Conservation (phyloP, 2,113 vertebrate genomes). For the Petrocephalus microphthalmus region DNA sequence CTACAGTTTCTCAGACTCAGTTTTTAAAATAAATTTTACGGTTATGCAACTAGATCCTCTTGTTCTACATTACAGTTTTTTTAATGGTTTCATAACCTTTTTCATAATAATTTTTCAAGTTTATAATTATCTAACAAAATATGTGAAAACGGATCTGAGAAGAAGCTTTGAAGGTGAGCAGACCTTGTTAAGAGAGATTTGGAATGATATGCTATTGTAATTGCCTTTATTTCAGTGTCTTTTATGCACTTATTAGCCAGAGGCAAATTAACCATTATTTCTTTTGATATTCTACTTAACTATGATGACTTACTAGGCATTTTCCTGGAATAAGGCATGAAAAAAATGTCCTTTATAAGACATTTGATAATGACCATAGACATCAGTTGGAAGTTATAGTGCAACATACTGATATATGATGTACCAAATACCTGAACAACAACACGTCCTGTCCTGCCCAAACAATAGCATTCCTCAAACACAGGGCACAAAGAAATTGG, state of each 20-base stretch:
- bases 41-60: not conserved
- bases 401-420: constrained; percentile 31
- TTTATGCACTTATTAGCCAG: constrained; percentile 21
- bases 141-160: not conserved
- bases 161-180: not conserved
- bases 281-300: constrained; percentile 27
- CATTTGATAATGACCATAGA: constrained; percentile 37
- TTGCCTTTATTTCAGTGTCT: constrained; percentile 20
- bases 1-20: not conserved
- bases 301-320: constrained; percentile 45
- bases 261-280: constrained; percentile 46
- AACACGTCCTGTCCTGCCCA: not conserved
- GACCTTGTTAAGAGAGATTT: not conserved
- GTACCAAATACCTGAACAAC: constrained; percentile 41
- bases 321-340: constrained; percentile 39
- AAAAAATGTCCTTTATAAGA: constrained; percentile 34
- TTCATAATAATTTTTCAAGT: not conserved
- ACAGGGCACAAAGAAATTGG: not conserved
- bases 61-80: not conserved
- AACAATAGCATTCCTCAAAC: not conserved
- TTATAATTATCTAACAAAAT: not conserved
- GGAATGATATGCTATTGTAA: not conserved
- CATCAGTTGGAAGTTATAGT: constrained; percentile 46
- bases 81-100: not conserved
- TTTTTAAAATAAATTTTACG: not conserved